Conservation (phyloP, 1,140 invertebrate genomes). For the Cecropterus lyciades region DNA sequence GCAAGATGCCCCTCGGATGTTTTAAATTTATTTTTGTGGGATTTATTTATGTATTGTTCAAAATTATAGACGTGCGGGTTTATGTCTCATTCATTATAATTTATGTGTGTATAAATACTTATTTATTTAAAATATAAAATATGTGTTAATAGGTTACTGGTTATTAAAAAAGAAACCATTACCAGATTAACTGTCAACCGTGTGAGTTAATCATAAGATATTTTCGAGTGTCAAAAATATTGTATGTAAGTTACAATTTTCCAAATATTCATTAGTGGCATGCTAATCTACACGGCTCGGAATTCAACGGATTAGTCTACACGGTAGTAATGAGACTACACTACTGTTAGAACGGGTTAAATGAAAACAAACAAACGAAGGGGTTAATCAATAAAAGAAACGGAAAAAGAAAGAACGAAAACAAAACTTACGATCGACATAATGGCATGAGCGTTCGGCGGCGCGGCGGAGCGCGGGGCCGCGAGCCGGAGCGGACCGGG, state of each 20-base stretch:
- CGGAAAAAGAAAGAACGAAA: conserved; percentile 56
- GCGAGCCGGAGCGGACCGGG: too few relatives aligned
- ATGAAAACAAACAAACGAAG: conserved; percentile 38
- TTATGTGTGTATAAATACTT: neutral
- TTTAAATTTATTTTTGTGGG: too few relatives aligned
- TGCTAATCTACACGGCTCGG: conserved; percentile 4
- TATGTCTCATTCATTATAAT: neutral
- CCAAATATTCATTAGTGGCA: conserved; percentile 12
- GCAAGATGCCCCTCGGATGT: too few relatives aligned
- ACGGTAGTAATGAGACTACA: conserved; percentile 16
- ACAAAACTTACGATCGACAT: conserved; percentile 84
- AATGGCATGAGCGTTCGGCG: conserved; percentile 72
- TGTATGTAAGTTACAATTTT: neutral
- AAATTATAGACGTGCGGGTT: neutral
- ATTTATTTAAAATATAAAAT: neutral
- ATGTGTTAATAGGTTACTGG: neutral
- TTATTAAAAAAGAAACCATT: neutral
- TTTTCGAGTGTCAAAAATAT: neutral
- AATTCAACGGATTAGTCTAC: conserved; percentile 30
- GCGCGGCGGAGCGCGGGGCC: conserved; percentile 32
- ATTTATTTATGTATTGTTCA: too few relatives aligned
- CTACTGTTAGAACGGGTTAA: conserved; percentile 22
- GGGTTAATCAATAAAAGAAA: conserved; percentile 36
- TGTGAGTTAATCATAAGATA: neutral
- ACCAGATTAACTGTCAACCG: neutral